Base-by-base conservation (phyloP, 2,888 invertebrate genomes). In the Cephus runcator region DNA sequence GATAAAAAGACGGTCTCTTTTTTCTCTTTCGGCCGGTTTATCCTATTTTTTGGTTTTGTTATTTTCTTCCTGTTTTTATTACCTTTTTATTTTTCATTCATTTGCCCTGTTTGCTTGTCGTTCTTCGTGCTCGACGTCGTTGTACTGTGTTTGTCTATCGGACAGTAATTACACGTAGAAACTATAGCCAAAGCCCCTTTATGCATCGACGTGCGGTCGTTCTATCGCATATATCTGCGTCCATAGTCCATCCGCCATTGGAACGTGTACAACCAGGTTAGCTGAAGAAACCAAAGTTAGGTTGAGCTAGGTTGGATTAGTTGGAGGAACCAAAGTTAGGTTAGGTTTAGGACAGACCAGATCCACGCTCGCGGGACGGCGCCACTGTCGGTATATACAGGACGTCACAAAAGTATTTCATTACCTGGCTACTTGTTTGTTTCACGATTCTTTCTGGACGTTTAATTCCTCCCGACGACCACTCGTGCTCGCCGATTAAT, bases 51-150 rank as follows among this genome's bases (percentile, higher is more conserved):
- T 34, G 4, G 3, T 69, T 69, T 34, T 30, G 12, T 75, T 40
- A 15, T 33, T 36, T 56, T 40, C 35, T 73, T 71, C 36, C 35
- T 76, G 23, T 73, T 73, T 35, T 71, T 76, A 77, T 79, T 79
- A 79, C 78, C 76, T 79, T 79, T 80, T 76, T 36, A 73, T 34
- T 36, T 75, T 23, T 34, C 75, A 34, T 76, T 34, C 69, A n/a
- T 23, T 15, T 31, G 69, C 34, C 68, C 34, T 12, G 30, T 31
- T 75, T 68, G 12, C 23, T 36, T 56, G 30, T 35, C 75, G 69
- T 73, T 56, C 73, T n/a, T 33, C 73, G 68, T 69, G 34, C 30
- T 56, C 40, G 40, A 56, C 40, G 40, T 56, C 40, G 40, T 56
- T 56, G 40, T 23, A 2, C 40, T 23, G 40, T 56, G 40, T 56